phyloP scores from a whole-genome alignment of 2,797 vertebrate genomes.

The Pantherophis vulpinus region DNA sequence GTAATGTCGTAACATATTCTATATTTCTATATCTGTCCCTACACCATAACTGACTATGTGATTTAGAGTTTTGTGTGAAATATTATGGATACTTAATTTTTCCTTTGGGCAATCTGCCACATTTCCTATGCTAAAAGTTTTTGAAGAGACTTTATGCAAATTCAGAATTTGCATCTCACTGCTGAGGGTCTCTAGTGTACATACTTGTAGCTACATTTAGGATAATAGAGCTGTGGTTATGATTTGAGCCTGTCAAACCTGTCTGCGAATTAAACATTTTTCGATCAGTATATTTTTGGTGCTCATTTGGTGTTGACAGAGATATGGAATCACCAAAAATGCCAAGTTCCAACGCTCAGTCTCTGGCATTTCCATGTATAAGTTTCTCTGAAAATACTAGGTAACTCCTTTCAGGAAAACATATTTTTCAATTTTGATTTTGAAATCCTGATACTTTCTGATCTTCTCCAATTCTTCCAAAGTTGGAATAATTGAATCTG shows the following conservation, averaged over 20 bases:
- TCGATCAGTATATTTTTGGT: not conserved
- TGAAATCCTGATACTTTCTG: conserved; percentile 18
- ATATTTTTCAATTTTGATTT: not conserved
- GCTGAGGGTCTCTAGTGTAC: not conserved
- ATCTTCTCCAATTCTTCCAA: not conserved
- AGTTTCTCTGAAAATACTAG: not conserved
- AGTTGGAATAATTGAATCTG: not conserved
- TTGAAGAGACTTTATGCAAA: not conserved
- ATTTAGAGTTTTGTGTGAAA: not conserved
- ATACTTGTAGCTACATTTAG: not conserved
- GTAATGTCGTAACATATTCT: not conserved
- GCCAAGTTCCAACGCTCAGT: not conserved
- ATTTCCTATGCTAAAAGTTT: not conserved
- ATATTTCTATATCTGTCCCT: not conserved
- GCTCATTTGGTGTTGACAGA: not conserved
- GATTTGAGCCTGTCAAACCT: not conserved
- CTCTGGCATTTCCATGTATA: not conserved
- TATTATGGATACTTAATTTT: not conserved
- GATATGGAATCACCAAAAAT: not conserved
- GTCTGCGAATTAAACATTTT: not conserved
- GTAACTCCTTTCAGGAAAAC: not conserved
- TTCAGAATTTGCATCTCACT: not conserved
- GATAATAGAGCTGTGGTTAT: not conserved
- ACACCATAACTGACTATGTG: not conserved
- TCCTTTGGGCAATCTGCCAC: not conserved